Evolutionary conservation across 2,888 invertebrate genomes (phyloP).

Genomic region (Melitaea athalia): DNA sequence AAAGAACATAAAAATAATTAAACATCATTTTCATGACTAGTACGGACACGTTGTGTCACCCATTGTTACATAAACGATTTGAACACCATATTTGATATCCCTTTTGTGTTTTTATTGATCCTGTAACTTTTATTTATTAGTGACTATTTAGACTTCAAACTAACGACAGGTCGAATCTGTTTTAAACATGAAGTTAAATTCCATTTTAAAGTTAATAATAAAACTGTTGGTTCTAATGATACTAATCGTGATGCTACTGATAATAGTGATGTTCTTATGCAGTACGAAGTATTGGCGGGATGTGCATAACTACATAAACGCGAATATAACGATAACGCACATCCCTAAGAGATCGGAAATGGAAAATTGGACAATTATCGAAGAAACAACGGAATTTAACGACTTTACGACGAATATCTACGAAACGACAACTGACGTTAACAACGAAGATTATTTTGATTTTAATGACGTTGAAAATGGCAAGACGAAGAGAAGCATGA

Average conservation of each 20-base stretch:
- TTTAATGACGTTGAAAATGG: slow-evolving; percentile 49
- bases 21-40: background rate
- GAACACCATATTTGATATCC: slow-evolving; percentile 27
- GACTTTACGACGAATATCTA: slow-evolving; percentile 29
- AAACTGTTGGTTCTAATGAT: slow-evolving; percentile 61
- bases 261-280: slow-evolving; percentile 63
- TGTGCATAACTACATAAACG: slow-evolving; percentile 66
- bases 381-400: slow-evolving; percentile 52
- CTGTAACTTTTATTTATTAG: slow-evolving; percentile 29
- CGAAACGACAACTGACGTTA: slow-evolving; percentile 47
- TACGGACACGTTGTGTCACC: background rate
- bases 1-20: background rate
- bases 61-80: slow-evolving; percentile 14
- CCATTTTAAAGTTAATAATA: slow-evolving; percentile 57
- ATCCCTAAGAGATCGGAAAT: slow-evolving; percentile 70
- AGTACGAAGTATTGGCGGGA: slow-evolving; percentile 56
- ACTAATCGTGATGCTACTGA: slow-evolving; percentile 59
- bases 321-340: slow-evolving; percentile 70
- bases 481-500: slow-evolving; percentile 44
- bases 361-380: slow-evolving; percentile 51
- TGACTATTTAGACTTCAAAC: slow-evolving; percentile 25
- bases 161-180: slow-evolving; percentile 21
- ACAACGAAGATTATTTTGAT: slow-evolving; percentile 48
- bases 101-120: slow-evolving; percentile 23
- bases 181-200: slow-evolving; percentile 57